These are phyloP conservation scores for Microplitis demolitor DNA, from an alignment of 1,140 invertebrate species.

Conservation along the genomic window DNA sequence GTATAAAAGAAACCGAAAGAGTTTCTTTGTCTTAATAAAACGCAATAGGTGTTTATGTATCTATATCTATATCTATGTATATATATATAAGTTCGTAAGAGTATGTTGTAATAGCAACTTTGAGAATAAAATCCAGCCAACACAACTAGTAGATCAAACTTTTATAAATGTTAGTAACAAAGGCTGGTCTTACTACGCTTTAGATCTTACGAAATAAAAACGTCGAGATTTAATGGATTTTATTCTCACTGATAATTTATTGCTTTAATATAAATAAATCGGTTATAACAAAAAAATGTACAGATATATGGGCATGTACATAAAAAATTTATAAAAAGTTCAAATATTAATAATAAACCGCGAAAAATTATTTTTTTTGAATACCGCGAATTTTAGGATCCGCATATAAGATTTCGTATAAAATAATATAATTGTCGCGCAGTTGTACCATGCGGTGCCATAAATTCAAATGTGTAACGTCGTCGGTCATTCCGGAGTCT, in stretches of 20 bases:
- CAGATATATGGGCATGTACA: too few relatives aligned
- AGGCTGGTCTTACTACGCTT: too few relatives aligned
- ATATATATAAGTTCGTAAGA: too few relatives aligned
- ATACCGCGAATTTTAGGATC: constrained; percentile 41
- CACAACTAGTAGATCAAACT: too few relatives aligned
- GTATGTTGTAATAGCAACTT: background rate
- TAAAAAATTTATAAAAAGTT: too few relatives aligned
- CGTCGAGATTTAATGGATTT: too few relatives aligned
- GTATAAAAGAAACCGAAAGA: background rate
- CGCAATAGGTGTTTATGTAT: background rate
- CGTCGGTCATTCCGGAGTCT: constrained; percentile 33
- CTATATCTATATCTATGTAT: background rate
- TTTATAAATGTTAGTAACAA: background rate
- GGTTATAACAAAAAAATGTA: too few relatives aligned
- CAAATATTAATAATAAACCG: too few relatives aligned
- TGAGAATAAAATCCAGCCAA: background rate
- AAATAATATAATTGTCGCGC: constrained; percentile 51
- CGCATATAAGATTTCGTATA: constrained; percentile 45
- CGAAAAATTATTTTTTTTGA: background rate
- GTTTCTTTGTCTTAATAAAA: constrained; percentile 1
- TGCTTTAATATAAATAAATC: too few relatives aligned
- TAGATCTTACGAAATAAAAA: too few relatives aligned
- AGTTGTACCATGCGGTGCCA: constrained; percentile 50
- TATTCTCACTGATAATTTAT: too few relatives aligned
- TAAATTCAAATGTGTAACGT: constrained; percentile 42